phyloP scores from a whole-genome alignment of 2,888 invertebrate genomes.

The Pristionchus exspectatus region DNA sequence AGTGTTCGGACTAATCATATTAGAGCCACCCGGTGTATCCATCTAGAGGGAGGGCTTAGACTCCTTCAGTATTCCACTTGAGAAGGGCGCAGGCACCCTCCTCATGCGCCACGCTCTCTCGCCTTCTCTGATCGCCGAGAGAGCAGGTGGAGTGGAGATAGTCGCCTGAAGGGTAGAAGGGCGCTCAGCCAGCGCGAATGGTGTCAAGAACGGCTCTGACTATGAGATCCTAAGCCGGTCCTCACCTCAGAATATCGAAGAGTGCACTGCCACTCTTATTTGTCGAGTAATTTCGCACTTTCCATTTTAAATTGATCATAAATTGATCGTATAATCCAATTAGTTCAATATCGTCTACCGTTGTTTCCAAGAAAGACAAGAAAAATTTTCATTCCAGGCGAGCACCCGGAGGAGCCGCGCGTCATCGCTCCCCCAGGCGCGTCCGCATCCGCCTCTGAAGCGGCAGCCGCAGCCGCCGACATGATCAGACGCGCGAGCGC shows the following conservation, averaged over 20 bases:
- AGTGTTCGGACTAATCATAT: slow-evolving; percentile 46
- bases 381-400: neutral
- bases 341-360: neutral
- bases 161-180: neutral
- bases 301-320: neutral
- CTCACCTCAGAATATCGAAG: neutral
- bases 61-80: neutral
- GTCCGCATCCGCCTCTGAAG: neutral
- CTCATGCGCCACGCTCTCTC: neutral
- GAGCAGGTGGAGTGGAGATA: neutral
- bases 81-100: neutral
- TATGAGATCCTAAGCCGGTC: neutral
- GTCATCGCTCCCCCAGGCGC: neutral
- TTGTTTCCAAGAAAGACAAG: neutral
- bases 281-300: too few relatives aligned
- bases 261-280: neutral
- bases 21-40: slow-evolving; percentile 50
- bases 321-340: too few relatives aligned
- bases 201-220: slow-evolving; percentile 30
- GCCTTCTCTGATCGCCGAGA: neutral
- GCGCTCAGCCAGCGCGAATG: neutral
- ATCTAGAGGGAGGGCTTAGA: neutral
- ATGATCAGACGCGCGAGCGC: slow-evolving; percentile 1
- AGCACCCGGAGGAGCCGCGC: slow-evolving; percentile 6
- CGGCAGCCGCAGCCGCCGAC: neutral